These are phyloP conservation scores for Prenolepis imparis DNA, from an alignment of 2,888 invertebrate genomes.

Conservation along the genomic window DNA sequence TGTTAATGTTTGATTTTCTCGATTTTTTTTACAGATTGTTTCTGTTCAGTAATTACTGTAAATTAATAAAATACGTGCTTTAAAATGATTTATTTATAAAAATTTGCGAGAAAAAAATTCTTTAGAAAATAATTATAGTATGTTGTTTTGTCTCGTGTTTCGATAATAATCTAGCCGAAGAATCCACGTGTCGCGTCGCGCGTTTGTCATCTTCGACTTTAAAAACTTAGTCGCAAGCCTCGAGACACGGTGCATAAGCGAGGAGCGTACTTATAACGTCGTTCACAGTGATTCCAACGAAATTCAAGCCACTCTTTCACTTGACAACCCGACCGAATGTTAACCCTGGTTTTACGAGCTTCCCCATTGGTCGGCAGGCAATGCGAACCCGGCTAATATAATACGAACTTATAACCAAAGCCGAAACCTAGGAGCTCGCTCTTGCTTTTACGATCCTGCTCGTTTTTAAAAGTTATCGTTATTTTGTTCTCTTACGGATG, in stretches of 20 bases:
- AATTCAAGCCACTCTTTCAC: slow-evolving; percentile 84
- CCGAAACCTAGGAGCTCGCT: slow-evolving; percentile 83
- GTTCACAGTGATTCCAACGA: slow-evolving; percentile 81
- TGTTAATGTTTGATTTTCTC: not conserved
- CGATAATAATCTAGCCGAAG: slow-evolving; percentile 4
- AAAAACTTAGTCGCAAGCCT: slow-evolving; percentile 56
- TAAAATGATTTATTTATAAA: not conserved
- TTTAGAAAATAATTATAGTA: not conserved
- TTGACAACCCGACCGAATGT: slow-evolving; percentile 85
- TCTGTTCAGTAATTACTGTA: not conserved
- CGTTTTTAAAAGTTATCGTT: slow-evolving; percentile 85
- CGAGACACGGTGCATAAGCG: slow-evolving; percentile 60
- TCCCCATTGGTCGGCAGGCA: slow-evolving; percentile 81
- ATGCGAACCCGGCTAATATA: slow-evolving; percentile 85
- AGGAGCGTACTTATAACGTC: slow-evolving; percentile 74
- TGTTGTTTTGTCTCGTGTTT: not conserved
- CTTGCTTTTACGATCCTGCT: slow-evolving; percentile 84
- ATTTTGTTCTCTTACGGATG: slow-evolving; percentile 83
- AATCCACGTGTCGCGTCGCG: not conserved
- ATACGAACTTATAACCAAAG: slow-evolving; percentile 86
- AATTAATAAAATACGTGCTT: slow-evolving; percentile 2
- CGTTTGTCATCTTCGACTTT: slow-evolving; percentile 39
- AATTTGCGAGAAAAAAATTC: not conserved
- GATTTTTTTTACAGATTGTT: not conserved
- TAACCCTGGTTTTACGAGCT: slow-evolving; percentile 85